phyloP scores from a whole-genome alignment of 2,888 invertebrate genomes.

The Horisme vitalbata region DNA sequence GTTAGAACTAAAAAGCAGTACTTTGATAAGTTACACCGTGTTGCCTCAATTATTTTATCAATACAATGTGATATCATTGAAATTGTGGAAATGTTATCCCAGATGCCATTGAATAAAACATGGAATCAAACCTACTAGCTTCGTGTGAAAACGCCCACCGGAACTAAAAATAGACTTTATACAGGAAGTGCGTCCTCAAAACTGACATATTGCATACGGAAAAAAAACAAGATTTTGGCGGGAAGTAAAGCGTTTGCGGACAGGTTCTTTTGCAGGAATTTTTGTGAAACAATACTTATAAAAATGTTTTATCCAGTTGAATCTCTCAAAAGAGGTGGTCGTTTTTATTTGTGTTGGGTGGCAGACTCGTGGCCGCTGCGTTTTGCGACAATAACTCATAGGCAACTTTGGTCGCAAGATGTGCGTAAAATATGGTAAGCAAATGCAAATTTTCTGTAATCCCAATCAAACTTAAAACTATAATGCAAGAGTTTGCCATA shows the following conservation, averaged over 20 bases:
- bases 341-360: slow-evolving; percentile 73
- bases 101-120: too few species aligned
- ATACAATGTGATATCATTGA: too few species aligned
- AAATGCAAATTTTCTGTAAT: not conserved
- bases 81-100: too few species aligned
- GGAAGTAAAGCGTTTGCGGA: too few species aligned
- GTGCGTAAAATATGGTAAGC: slow-evolving; percentile 65
- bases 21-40: too few species aligned
- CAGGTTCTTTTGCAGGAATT: too few species aligned
- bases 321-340: slow-evolving; percentile 65
- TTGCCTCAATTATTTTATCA: too few species aligned
- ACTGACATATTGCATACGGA: not conserved
- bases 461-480: not conserved
- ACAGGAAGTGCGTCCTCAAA: too few species aligned
- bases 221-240: slow-evolving; percentile 27
- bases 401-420: slow-evolving; percentile 69
- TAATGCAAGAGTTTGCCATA: not conserved
- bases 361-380: slow-evolving; percentile 74
- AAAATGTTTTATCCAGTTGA: slow-evolving; percentile 71
- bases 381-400: slow-evolving; percentile 63
- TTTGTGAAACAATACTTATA: not conserved
- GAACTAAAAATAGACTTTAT: too few species aligned
- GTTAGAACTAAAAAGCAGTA: too few species aligned
- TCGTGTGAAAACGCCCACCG: too few species aligned
- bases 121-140: too few species aligned